Base-by-base conservation (phyloP, 2,888 invertebrate species). In the Lomographa bimaculata region DNA sequence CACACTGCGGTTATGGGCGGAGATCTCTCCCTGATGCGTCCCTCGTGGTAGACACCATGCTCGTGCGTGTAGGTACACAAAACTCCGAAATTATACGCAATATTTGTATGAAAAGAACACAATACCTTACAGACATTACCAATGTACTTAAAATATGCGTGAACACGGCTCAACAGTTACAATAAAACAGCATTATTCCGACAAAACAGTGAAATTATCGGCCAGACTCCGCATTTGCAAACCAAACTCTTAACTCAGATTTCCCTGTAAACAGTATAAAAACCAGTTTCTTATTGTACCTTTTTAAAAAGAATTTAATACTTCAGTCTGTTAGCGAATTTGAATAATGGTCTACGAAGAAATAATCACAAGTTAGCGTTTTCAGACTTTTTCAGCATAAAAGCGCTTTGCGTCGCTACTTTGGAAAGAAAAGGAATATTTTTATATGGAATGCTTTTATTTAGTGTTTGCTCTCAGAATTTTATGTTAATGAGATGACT, bases 241-340 rank as follows among this genome's bases (percentile, higher is more conserved):
- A 39, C 26, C 26, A 26, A 17, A 17, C 27, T 33, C 30, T 19
- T 32, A 27, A 39, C 32, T 27, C 7, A 32, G 12, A 29, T 21
- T 7, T 30, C 17, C 9, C 33, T 28, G 34, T 44, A 48, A 46
- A 39, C 41, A 39, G 34, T 19, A 40, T 26, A 44, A 40, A 48
- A 46, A 36, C 25, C 34, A 23, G 23, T 43, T 46, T 43, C 30
- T 37, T 39, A 46, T 34, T 40, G 41, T 37, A 12, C 41, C 32
- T 32, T 37, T 37, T 46, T 51, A 47, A 54, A 46, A 54, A 49
- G 51, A 51, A 51, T 51, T 54, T 54, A 54, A 54, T 54, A 50
- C 54, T 45, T 17, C 51, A 46, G 50, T 37, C 51, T 50, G 51
- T 46, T 47, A 41, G 46, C 38, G 26, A 54, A 54, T 54, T 54